phyloP scores from a whole-genome alignment of 2,888 invertebrate species.

The Caenorhabditis sinica region DNA sequence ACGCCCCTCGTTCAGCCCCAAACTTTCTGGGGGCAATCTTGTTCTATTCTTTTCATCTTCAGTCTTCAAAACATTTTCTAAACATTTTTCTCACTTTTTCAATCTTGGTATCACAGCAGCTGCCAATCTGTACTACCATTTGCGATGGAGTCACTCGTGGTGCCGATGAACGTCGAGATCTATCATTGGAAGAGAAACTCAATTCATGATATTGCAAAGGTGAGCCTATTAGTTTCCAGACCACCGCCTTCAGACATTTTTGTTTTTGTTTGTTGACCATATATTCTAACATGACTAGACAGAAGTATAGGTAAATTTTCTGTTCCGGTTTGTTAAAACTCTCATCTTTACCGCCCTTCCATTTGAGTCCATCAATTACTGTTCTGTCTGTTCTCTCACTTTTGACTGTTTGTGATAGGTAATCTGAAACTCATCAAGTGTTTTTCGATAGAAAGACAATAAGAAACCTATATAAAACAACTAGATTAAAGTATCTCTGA shows the following conservation, averaged over 20 bases:
- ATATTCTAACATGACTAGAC: neutral
- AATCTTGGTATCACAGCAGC: conserved; percentile 10
- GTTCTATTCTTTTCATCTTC: neutral
- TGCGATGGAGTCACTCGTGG: conserved; percentile 43
- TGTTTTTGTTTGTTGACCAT: conserved; percentile 11
- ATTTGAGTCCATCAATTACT: neutral
- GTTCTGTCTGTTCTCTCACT: neutral
- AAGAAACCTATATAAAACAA: too few relatives aligned
- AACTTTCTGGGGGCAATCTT: neutral
- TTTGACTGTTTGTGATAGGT: neutral
- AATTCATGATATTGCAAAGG: conserved; percentile 12
- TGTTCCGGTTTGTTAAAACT: neutral
- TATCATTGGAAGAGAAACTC: conserved; percentile 24
- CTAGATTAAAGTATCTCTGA: too few relatives aligned
- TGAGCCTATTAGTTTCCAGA: neutral
- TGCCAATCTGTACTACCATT: conserved; percentile 19
- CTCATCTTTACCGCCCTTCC: neutral
- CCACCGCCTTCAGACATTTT: neutral
- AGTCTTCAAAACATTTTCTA: neutral
- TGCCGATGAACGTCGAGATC: conserved; percentile 30
- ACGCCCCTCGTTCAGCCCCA: conserved; percentile 34
- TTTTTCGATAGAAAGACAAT: neutral
- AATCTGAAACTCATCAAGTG: neutral
- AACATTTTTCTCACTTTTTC: neutral
- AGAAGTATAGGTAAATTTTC: neutral